phyloP scores from a whole-genome alignment of 2,797 vertebrate genomes.

The Chaunax sp. region DNA sequence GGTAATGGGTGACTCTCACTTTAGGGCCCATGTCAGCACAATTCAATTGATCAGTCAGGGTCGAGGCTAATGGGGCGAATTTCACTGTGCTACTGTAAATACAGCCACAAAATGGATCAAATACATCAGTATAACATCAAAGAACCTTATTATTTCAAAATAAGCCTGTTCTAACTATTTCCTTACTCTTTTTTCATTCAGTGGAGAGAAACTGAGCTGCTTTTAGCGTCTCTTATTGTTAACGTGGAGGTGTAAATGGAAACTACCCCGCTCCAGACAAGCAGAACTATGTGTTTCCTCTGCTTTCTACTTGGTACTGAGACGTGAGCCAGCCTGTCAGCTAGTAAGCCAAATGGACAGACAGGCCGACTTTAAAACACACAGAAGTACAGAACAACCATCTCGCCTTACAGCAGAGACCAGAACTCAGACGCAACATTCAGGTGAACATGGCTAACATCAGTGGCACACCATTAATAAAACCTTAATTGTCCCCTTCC shows the following conservation, averaged over 20 bases:
- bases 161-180: conserved; percentile 8
- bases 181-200: conserved; percentile 17
- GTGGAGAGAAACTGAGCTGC: conserved; percentile 42
- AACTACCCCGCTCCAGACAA: conserved; percentile 58
- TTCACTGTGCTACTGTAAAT: conserved; percentile 41
- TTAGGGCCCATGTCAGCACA: conserved; percentile 23
- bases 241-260: conserved; percentile 51
- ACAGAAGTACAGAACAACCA: conserved; percentile 59
- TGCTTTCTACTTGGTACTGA: conserved; percentile 60
- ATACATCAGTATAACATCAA: conserved; percentile 40
- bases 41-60: conserved; percentile 41
- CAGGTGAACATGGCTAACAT: conserved; percentile 73
- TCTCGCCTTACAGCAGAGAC: conserved; percentile 66
- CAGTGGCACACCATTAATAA: conserved; percentile 77
- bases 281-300: conserved; percentile 68
- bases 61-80: conserved; percentile 29
- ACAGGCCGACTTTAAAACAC: conserved; percentile 50
- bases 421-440: conserved; percentile 38
- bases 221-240: conserved; percentile 68
- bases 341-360: conserved; percentile 51
- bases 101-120: conserved; percentile 33
- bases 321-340: conserved; percentile 68
- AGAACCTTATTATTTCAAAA: conserved; percentile 28
- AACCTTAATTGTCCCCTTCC: conserved; percentile 69
- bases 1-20: conserved; percentile 19